Evolutionary conservation across 1,140 invertebrate genomes (phyloP).

Genomic region (Rhizoglyphus robini): DNA sequence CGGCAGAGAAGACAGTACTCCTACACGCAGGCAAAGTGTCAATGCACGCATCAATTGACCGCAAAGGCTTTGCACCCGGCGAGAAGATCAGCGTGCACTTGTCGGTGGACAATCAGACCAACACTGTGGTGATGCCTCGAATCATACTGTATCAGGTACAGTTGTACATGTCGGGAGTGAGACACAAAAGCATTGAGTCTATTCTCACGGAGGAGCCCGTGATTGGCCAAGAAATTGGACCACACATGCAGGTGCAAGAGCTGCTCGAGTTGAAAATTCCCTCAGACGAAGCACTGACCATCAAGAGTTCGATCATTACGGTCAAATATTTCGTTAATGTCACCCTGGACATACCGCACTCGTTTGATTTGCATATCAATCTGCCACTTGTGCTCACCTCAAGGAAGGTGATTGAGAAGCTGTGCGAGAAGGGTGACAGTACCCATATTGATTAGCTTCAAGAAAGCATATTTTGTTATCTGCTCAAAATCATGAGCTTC

Average conservation of each 20-base stretch:
- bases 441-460: too few species aligned
- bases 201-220: not conserved
- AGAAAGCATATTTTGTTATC: too few species aligned
- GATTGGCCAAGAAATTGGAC: not conserved
- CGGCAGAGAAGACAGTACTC: too few species aligned
- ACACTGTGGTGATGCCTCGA: not conserved
- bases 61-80: too few species aligned
- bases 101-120: too few species aligned
- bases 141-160: conserved; percentile 14
- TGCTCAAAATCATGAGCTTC: too few species aligned
- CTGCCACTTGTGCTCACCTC: conserved; percentile 7
- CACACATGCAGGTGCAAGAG: not conserved
- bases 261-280: not conserved
- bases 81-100: too few species aligned
- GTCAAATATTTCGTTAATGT: conserved; percentile 17
- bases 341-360: conserved; percentile 14
- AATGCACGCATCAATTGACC: too few species aligned
- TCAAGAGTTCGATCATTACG: conserved; percentile 5
- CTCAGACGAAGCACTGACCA: not conserved
- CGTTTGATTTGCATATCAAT: conserved; percentile 11
- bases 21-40: too few species aligned
- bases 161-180: conserved; percentile 10
- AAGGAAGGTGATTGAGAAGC: too few species aligned
- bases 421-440: too few species aligned
- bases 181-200: not conserved